Base-by-base conservation (phyloP, 2,888 invertebrate genomes). In the Parasteatoda lunata region DNA sequence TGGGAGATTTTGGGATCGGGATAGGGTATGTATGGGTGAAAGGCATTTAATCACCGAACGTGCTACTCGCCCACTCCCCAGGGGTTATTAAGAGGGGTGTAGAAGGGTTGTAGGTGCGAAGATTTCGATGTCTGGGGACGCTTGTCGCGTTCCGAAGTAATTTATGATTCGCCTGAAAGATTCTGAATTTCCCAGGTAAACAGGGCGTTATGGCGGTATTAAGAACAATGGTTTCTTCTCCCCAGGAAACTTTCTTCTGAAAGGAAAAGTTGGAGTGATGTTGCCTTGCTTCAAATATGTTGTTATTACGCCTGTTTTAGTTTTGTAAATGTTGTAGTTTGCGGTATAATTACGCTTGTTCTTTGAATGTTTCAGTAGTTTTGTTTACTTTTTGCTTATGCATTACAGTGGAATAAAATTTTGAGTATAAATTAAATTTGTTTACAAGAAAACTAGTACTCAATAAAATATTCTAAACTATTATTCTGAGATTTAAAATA, bases 21-120 rank as follows among this genome's bases (percentile, higher is more conserved):
- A 64, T 48, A 52, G 65, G 80, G 15, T 59, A 30, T 13, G 54
- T n/a, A 47, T n/a, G 68, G 77, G 54, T 49, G 49, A 30, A 5
- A 65, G 8, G 15, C 59, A 66, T 72, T 72, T 80, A 80, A 80
- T 80, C 80, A 80, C 80, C 72, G 72, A 73, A 73, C 80, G 73
- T 70, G 70, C 15, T 52, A 13, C 48, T 9, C 45, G 64, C 77
- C 77, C 30, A 49, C 45, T 49, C 11, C 72, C n/a, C 79, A 59
- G 72, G 8, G 64, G 49, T 64, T 8, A 15, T 51, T 51, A 52
- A 45, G 6, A 51, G 9, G 69, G 66, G 75, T 69, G 66, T 81
- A 69, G 54, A 65, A 11, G 64, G 75, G 81, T 13, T 30, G 30
- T 30, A 30, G 30, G 54, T 13, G 13, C 9, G 13, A 54, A 54